phyloP scores from a whole-genome alignment of 2,797 vertebrate species.

The Lateolabrax maculatus region DNA sequence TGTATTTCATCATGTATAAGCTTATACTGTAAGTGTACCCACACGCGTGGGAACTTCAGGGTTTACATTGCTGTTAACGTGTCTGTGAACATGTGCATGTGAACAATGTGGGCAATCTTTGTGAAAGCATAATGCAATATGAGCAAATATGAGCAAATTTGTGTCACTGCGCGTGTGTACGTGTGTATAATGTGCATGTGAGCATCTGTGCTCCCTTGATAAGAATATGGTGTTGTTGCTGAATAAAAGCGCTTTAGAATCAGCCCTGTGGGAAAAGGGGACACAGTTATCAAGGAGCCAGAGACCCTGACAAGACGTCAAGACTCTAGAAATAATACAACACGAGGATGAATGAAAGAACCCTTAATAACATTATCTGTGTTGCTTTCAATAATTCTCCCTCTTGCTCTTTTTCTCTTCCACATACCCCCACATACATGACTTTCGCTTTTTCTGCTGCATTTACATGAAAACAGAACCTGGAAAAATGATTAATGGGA shows the following conservation, averaged over 20 bases:
- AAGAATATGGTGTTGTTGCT: constrained; percentile 56
- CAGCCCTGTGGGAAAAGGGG: constrained; percentile 52
- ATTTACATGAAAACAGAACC: constrained; percentile 42
- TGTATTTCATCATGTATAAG: constrained; percentile 15
- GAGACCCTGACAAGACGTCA: constrained; percentile 63
- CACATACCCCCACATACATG: constrained; percentile 39
- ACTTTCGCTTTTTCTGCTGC: constrained; percentile 27
- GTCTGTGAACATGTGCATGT: constrained; percentile 21
- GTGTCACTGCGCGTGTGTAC: constrained; percentile 6
- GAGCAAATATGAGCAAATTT: constrained; percentile 8
- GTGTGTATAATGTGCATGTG: constrained; percentile 24
- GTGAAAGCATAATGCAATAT: not conserved
- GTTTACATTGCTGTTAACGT: constrained; percentile 13
- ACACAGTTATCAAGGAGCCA: constrained; percentile 57
- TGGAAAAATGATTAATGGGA: constrained; percentile 2
- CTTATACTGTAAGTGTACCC: not conserved
- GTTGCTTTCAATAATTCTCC: constrained; percentile 51
- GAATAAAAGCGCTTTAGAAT: constrained; percentile 59
- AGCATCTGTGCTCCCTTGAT: constrained; percentile 66
- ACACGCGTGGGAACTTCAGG: constrained; percentile 10
- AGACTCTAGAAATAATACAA: constrained; percentile 49
- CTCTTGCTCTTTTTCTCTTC: constrained; percentile 14
- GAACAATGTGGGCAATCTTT: not conserved
- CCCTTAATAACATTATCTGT: constrained; percentile 58
- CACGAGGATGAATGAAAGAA: constrained; percentile 53